A percentile compares a stretch with the other conserved stretches of the same genome.
Evolutionary conservation across 2,797 vertebrate species (phyloP).

Genomic region (Heliangelus exortis): DNA sequence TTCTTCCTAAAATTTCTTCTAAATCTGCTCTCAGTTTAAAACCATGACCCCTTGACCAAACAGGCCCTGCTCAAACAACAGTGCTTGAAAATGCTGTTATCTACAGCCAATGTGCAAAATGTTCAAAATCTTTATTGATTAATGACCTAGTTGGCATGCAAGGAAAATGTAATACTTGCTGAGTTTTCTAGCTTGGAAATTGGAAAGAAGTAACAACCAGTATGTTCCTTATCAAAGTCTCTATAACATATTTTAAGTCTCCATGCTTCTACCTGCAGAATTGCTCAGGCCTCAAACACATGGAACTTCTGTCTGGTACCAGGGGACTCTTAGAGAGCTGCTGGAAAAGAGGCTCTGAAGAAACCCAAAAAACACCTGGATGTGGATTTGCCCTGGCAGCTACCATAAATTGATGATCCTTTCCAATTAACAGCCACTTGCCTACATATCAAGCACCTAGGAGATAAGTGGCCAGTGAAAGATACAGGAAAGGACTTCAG

Average conservation of each 20-base stretch:
- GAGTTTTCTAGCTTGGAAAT: not conserved
- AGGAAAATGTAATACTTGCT: not conserved
- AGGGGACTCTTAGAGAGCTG: not conserved
- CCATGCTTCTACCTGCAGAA: not conserved
- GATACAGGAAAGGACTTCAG: not conserved
- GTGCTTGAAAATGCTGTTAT: not conserved
- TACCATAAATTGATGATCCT: not conserved
- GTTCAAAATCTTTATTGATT: not conserved
- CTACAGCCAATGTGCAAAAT: not conserved
- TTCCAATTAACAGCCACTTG: not conserved
- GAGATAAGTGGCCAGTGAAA: not conserved
- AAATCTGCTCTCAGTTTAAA: too few species aligned
- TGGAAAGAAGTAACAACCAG: not conserved
- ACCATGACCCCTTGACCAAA: too few species aligned
- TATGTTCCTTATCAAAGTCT: not conserved
- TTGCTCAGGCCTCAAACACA: not conserved
- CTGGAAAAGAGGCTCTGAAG: not conserved
- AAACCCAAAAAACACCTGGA: not conserved
- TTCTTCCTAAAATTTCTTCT: too few species aligned
- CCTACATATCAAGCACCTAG: not conserved
- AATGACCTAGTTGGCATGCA: not conserved
- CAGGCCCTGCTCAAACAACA: too few species aligned
- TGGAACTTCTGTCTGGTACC: not conserved
- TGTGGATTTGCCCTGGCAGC: not conserved
- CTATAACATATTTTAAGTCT: not conserved